Conservation (phyloP, 1,140 invertebrate species). For the Melanaphis sacchari region DNA sequence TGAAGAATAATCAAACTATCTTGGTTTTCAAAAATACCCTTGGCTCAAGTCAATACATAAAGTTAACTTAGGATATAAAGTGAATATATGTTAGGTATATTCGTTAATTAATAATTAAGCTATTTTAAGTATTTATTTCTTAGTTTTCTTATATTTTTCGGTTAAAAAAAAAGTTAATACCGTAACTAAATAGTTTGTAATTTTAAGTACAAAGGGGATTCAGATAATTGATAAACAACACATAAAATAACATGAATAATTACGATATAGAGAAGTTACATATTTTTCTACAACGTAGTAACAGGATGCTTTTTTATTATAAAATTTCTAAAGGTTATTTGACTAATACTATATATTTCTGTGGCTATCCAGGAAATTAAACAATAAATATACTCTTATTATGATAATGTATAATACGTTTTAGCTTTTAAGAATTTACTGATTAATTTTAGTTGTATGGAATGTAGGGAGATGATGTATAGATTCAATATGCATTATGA, state of each 20-base stretch:
- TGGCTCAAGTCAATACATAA: too few relatives aligned
- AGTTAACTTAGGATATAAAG: too few relatives aligned
- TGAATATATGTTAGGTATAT: too few relatives aligned
- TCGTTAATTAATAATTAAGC: too few relatives aligned
- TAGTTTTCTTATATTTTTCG: too few relatives aligned
- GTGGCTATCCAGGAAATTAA: neutral
- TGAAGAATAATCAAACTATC: neutral
- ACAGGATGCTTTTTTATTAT: neutral
- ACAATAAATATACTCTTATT: neutral
- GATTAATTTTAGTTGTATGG: neutral
- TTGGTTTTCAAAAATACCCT: neutral
- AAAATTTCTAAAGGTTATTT: neutral
- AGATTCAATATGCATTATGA: neutral
- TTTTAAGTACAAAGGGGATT: too few relatives aligned
- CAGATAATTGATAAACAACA: too few relatives aligned
- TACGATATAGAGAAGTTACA: neutral
- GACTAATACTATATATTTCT: neutral
- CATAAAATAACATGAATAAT: too few relatives aligned
- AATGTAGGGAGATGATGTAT: neutral
- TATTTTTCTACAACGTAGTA: neutral
- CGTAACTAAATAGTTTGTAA: too few relatives aligned
- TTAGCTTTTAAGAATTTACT: neutral
- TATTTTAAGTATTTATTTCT: too few relatives aligned
- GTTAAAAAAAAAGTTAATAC: too few relatives aligned
- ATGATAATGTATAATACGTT: neutral